These are phyloP conservation scores for Clamator glandarius DNA, from an alignment of 2,797 vertebrate genomes.

Conservation along the genomic window DNA sequence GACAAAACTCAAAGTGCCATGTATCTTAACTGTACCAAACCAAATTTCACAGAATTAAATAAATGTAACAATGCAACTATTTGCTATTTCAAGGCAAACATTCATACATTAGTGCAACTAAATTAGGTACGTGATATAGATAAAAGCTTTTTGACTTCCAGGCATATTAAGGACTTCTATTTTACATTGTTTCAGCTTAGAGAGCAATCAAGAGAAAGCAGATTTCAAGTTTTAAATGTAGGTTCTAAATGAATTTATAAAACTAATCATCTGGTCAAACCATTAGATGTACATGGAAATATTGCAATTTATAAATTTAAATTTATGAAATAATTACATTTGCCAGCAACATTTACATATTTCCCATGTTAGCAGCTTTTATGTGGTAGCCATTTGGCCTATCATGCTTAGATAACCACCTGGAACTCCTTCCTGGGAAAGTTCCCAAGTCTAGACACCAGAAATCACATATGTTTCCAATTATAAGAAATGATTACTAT, in stretches of 20 bases:
- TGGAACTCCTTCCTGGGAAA: conserved; percentile 76
- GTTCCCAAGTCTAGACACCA: conserved; percentile 78
- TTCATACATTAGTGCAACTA: not conserved
- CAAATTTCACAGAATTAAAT: not conserved
- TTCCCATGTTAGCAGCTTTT: conserved; percentile 54
- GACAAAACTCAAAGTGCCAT: not conserved
- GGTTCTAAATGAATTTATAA: not conserved
- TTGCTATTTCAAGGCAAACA: not conserved
- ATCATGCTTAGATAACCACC: conserved; percentile 75
- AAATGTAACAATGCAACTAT: not conserved
- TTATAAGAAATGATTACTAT: conserved; percentile 66
- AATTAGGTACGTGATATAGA: not conserved
- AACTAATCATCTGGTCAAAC: conserved; percentile 8
- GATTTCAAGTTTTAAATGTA: not conserved
- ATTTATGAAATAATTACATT: conserved; percentile 45
- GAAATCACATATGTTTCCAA: conserved; percentile 74
- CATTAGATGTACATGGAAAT: not conserved
- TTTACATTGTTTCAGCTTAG: not conserved
- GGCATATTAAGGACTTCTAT: not conserved
- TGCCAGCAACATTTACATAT: conserved; percentile 26
- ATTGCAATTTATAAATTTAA: conserved; percentile 26
- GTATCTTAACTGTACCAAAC: not conserved
- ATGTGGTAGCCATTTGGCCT: conserved; percentile 59
- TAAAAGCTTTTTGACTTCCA: not conserved
- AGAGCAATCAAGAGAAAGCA: not conserved